Evolutionary conservation across 2,888 invertebrate genomes (phyloP).

Genomic region (Eupithecia subumbrata): DNA sequence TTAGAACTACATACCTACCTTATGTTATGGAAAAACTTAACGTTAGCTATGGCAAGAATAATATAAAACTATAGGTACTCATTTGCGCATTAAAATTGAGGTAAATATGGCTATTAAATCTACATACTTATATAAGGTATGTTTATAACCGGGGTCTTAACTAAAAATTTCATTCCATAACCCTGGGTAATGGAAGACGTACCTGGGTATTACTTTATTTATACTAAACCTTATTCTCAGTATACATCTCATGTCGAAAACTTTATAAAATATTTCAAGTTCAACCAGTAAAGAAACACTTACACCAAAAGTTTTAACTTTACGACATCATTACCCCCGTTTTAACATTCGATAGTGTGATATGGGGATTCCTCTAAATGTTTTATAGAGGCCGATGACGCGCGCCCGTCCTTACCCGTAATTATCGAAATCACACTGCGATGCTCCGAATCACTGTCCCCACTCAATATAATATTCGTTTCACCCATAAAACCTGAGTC

Average conservation of each 20-base stretch:
- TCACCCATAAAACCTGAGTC: slow-evolving; percentile 79
- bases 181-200: background rate
- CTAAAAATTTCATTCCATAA: background rate
- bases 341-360: slow-evolving; percentile 72
- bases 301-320: background rate
- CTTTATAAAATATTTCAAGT: background rate
- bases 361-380: slow-evolving; percentile 71
- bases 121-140: background rate
- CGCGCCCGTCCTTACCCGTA: slow-evolving; percentile 69
- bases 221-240: background rate
- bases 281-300: background rate
- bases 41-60: slow-evolving; percentile 34
- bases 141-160: background rate
- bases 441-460: slow-evolving; percentile 80
- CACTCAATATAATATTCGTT: slow-evolving; percentile 77
- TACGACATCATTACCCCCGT: background rate
- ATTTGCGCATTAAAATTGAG: slow-evolving; percentile 30
- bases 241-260: background rate
- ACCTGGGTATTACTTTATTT: no score
- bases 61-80: slow-evolving; percentile 13
- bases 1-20: background rate
- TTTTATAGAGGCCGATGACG: slow-evolving; percentile 66
- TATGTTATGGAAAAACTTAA: background rate
- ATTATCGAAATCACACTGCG: slow-evolving; percentile 79
- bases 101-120: slow-evolving; percentile 33